These are phyloP conservation scores for Eolophus roseicapilla DNA, from an alignment of 2,113 vertebrate species.

Conservation along the genomic window DNA sequence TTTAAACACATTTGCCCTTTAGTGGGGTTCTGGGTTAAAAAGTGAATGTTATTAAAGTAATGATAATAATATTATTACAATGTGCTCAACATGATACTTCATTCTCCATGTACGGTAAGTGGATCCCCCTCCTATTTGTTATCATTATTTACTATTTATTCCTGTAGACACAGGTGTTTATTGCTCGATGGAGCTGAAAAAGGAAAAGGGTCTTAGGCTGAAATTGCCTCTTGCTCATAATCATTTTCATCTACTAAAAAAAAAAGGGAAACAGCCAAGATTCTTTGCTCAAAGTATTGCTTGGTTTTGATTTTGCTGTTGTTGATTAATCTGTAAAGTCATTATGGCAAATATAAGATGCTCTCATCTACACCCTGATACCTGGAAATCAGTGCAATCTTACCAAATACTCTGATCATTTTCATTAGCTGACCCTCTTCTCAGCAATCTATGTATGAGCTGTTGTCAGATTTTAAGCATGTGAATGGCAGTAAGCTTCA, in stretches of 20 bases:
- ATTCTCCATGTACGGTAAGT: neutral
- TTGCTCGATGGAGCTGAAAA: neutral
- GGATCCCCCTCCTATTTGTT: neutral
- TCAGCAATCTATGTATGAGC: neutral
- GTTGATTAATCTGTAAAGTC: neutral
- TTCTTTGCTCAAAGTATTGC: neutral
- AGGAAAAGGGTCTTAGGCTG: neutral
- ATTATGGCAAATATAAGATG: neutral
- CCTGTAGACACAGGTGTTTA: neutral
- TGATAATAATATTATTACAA: neutral
- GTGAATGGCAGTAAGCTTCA: neutral
- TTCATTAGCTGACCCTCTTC: neutral
- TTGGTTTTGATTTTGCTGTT: neutral
- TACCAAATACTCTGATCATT: neutral
- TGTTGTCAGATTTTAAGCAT: neutral
- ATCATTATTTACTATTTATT: neutral
- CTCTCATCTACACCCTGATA: neutral
- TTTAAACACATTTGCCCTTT: neutral
- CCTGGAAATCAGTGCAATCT: neutral
- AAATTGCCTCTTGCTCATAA: neutral
- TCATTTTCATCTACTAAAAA: neutral
- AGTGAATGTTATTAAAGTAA: neutral
- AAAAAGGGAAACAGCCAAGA: constrained; percentile 1
- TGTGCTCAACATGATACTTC: neutral
- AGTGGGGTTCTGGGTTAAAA: neutral